A percentile compares a stretch with the other conserved stretches of the same genome.
Conservation (phyloP, 2,888 invertebrate genomes). For the Ormia ochracea region DNA sequence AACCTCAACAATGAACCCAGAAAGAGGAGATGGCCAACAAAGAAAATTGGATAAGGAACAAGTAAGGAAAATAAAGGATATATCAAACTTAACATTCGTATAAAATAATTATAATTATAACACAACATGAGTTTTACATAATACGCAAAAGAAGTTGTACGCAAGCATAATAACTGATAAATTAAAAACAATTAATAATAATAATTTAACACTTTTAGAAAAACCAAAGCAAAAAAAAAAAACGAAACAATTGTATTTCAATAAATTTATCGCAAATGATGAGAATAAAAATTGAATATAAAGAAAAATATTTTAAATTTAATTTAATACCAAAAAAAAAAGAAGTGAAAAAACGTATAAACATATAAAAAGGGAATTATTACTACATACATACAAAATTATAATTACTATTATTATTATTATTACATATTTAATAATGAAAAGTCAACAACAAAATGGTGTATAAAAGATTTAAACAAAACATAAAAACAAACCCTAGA, state of each 20-base stretch:
- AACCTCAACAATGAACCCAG: slow-evolving; percentile 57
- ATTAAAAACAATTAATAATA: slow-evolving; percentile 35
- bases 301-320: slow-evolving; percentile 54
- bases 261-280: slow-evolving; percentile 48
- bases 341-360: slow-evolving; percentile 41
- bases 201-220: slow-evolving; percentile 55
- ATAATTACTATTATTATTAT: slow-evolving; percentile 46
- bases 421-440: slow-evolving; percentile 53
- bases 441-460: slow-evolving; percentile 50
- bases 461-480: slow-evolving; percentile 53
- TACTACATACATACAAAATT: slow-evolving; percentile 60
- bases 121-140: slow-evolving; percentile 60
- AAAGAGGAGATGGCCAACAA: slow-evolving; percentile 11
- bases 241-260: slow-evolving; percentile 59
- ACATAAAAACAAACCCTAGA: slow-evolving; percentile 49
- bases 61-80: slow-evolving; percentile 53
- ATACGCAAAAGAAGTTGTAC: slow-evolving; percentile 55
- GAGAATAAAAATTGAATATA: slow-evolving; percentile 40
- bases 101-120: slow-evolving; percentile 31
- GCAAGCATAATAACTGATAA: slow-evolving; percentile 59
- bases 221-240: slow-evolving; percentile 2
- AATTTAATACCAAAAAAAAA: slow-evolving; percentile 40
- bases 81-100: slow-evolving; percentile 45
- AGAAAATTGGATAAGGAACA: slow-evolving; percentile 20
- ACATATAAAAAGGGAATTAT: slow-evolving; percentile 60